Evolutionary conservation across 2,113 vertebrate genomes (phyloP).

Genomic region (Calyptomena viridis): DNA sequence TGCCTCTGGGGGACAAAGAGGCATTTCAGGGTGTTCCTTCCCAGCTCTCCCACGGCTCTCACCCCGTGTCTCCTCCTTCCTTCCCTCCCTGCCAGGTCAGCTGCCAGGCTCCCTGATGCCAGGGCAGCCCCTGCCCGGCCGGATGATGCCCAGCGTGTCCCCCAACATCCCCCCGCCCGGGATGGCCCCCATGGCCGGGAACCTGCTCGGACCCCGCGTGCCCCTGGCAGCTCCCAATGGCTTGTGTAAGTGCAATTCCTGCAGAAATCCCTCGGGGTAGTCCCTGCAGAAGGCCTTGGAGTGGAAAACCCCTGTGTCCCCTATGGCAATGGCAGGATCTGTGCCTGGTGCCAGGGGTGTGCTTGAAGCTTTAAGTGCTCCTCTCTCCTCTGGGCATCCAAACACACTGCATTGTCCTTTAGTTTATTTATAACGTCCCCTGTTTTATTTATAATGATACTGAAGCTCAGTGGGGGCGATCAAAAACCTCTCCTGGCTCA

Average conservation of each 20-base stretch:
- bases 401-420: background rate
- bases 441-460: background rate
- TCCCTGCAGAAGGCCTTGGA: too few species aligned
- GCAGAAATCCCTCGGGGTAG: fast-evolving
- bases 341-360: background rate
- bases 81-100: constrained; percentile 75
- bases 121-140: constrained; percentile 81
- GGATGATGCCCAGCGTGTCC: constrained; percentile 80
- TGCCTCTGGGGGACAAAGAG: too few species aligned
- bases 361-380: constrained; percentile 4
- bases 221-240: constrained; percentile 89
- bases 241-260: constrained; percentile 86
- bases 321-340: background rate
- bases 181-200: constrained; percentile 69
- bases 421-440: constrained; percentile 27
- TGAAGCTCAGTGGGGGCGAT: background rate
- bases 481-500: background rate
- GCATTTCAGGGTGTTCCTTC: too few species aligned
- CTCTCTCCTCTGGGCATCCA: background rate
- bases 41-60: too few species aligned
- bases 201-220: constrained; percentile 84
- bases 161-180: constrained; percentile 70
- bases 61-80: too few species aligned
- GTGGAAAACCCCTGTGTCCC: background rate
- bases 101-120: constrained; percentile 77